phyloP scores from a whole-genome alignment of 2,797 vertebrate genomes.

The Phalanger gymnotis region DNA sequence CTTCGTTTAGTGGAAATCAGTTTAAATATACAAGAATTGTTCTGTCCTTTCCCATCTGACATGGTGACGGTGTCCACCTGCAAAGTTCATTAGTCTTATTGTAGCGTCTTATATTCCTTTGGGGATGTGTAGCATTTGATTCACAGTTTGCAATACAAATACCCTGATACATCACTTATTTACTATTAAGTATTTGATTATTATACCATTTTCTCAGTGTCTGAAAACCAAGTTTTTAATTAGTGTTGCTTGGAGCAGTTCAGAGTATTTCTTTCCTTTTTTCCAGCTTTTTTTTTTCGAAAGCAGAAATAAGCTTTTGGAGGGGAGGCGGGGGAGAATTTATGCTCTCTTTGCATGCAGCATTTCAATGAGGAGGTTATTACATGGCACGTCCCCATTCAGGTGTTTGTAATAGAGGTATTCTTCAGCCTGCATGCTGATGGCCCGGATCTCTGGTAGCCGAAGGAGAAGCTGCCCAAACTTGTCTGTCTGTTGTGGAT shows the following conservation, averaged over 20 bases:
- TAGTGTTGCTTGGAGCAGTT: conserved; percentile 82
- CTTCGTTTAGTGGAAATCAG: conserved; percentile 75
- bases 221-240: conserved; percentile 82
- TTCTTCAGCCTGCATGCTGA: conserved; percentile 98
- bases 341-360: conserved; percentile 98
- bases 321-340: conserved; percentile 68
- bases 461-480: conserved; percentile 97
- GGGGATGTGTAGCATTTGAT: conserved; percentile 83
- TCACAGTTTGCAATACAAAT: conserved; percentile 90
- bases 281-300: conserved; percentile 37
- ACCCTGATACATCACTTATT: conserved; percentile 89
- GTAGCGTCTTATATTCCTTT: conserved; percentile 78
- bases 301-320: conserved; percentile 74
- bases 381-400: conserved; percentile 98
- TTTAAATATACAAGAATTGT: conserved; percentile 78
- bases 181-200: conserved; percentile 87
- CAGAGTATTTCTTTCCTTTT: conserved; percentile 77
- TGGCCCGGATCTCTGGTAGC: conserved; percentile 96
- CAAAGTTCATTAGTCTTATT: conserved; percentile 70
- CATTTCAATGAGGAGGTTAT: conserved; percentile 99
- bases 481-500: conserved; percentile 98
- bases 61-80: conserved; percentile 61
- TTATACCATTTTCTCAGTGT: conserved; percentile 83
- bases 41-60: conserved; percentile 58
- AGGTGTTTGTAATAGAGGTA: conserved; percentile 99